These are phyloP conservation scores for Lerema accius DNA, from an alignment of 1,140 invertebrate species.

Conservation along the genomic window DNA sequence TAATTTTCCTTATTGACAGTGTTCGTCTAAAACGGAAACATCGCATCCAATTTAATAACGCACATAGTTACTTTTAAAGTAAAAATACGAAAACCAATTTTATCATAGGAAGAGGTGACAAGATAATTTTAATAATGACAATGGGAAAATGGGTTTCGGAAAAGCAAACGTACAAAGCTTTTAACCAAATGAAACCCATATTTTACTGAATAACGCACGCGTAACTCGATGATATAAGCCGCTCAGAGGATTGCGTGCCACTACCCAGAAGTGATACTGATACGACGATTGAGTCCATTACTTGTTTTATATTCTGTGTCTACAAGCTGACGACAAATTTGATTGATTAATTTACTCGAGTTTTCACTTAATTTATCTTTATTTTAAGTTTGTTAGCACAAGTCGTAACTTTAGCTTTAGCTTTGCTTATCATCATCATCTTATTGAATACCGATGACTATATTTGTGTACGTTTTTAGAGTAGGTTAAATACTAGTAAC, in stretches of 20 bases:
- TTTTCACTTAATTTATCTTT: neutral
- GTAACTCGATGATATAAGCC: slow-evolving; percentile 69
- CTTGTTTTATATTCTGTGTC: slow-evolving; percentile 58
- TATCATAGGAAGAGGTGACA: slow-evolving; percentile 39
- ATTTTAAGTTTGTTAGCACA: no score
- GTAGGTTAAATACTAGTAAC: no score
- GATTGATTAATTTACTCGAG: neutral
- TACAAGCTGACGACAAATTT: neutral
- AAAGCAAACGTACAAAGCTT: slow-evolving; percentile 71
- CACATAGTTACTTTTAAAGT: neutral
- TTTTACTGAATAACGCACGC: slow-evolving; percentile 75
- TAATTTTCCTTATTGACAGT: no score
- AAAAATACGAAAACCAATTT: slow-evolving; percentile 6
- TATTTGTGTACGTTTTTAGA: no score
- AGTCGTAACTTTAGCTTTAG: no score
- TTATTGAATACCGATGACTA: no score
- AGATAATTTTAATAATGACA: slow-evolving; percentile 62
- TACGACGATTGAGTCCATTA: slow-evolving; percentile 47
- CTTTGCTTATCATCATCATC: no score
- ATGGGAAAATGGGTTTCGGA: slow-evolving; percentile 59
- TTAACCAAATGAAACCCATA: slow-evolving; percentile 79
- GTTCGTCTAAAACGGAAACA: no score
- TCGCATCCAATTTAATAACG: neutral
- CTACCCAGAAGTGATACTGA: slow-evolving; percentile 57
- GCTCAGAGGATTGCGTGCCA: slow-evolving; percentile 69